Evolutionary conservation across 2,113 vertebrate species (phyloP).

Genomic region (Seriola rivoliana): DNA sequence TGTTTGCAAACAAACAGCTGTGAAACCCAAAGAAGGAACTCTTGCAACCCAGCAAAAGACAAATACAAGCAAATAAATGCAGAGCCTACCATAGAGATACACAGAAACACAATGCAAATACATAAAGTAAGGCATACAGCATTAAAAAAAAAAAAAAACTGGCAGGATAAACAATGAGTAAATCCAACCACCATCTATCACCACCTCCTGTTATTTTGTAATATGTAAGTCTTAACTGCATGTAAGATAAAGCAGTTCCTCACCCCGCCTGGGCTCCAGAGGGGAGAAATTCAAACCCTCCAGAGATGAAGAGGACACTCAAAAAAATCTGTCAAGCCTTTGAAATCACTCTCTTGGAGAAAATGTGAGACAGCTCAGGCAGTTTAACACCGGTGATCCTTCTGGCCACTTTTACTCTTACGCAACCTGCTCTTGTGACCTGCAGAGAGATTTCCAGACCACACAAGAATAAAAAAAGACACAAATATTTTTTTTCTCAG

Average conservation of each 20-base stretch:
- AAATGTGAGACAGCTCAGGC: slow-evolving; percentile 15
- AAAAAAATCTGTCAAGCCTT: slow-evolving; percentile 29
- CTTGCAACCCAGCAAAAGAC: too few relatives aligned
- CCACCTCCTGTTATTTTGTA: background rate
- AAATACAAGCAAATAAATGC: too few relatives aligned
- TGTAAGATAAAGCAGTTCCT: slow-evolving; percentile 3
- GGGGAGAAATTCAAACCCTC: background rate
- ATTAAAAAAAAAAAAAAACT: background rate
- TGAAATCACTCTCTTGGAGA: background rate
- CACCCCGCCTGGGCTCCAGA: background rate
- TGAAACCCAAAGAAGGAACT: background rate
- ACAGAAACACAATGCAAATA: background rate
- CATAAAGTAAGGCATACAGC: too few relatives aligned
- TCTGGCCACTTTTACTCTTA: slow-evolving; percentile 12
- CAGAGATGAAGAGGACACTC: slow-evolving; percentile 39
- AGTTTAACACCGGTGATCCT: slow-evolving; percentile 24
- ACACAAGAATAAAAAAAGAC: background rate
- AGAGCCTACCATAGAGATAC: background rate
- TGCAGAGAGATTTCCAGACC: background rate
- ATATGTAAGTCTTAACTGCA: background rate
- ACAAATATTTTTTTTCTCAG: background rate
- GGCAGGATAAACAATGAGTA: background rate
- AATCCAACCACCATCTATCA: background rate
- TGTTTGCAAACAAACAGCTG: background rate
- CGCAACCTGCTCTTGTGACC: background rate